These are phyloP conservation scores for Kobus ellipsiprymnus DNA, from an alignment of 2,113 vertebrate species.

Conservation along the genomic window DNA sequence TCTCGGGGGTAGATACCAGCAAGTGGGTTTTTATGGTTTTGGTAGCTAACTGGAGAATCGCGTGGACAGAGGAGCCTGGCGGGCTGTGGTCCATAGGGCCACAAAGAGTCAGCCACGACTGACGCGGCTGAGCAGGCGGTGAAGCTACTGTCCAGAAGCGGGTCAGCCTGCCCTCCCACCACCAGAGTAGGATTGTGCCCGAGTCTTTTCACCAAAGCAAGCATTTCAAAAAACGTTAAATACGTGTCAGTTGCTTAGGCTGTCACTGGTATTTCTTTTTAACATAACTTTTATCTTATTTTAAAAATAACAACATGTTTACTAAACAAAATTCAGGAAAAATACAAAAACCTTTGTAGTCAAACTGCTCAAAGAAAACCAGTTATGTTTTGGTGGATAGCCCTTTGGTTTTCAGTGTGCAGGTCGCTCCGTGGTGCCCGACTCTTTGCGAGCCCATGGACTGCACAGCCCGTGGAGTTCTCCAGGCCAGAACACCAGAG, in stretches of 20 bases:
- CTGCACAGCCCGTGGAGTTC: neutral
- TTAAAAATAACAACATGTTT: neutral
- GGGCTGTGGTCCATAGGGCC: neutral
- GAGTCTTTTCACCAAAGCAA: neutral
- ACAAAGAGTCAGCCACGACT: neutral
- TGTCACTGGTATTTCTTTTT: neutral
- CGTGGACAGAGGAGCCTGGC: accelerated
- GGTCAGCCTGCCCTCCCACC: neutral
- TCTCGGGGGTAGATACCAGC: neutral
- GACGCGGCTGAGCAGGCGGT: neutral
- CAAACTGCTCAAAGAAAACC: neutral
- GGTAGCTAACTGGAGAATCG: neutral
- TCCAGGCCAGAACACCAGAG: neutral
- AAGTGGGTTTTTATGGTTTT: neutral
- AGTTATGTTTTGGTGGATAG: neutral
- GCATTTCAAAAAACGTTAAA: neutral
- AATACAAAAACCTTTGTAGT: neutral
- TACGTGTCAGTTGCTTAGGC: neutral
- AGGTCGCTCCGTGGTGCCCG: neutral
- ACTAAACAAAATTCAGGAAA: neutral
- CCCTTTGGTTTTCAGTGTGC: neutral
- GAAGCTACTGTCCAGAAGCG: neutral
- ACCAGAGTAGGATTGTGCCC: neutral
- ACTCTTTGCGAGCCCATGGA: neutral
- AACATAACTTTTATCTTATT: neutral